Conservation (phyloP, 2,888 invertebrate species). For the Galerucella calmariensis region DNA sequence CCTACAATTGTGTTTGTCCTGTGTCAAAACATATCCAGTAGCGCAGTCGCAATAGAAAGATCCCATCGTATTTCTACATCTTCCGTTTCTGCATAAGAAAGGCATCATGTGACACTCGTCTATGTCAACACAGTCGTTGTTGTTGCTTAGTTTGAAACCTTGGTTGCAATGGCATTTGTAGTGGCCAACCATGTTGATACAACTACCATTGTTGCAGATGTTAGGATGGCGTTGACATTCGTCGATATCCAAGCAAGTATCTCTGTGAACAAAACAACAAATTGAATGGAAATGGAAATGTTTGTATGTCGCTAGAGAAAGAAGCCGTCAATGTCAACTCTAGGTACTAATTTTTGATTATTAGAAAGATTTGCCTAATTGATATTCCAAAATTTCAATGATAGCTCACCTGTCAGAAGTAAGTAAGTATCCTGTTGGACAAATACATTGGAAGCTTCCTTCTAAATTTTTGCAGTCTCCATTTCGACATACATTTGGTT, state of each 20-base stretch:
- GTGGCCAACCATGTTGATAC: slow-evolving; percentile 76
- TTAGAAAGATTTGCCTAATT: no score
- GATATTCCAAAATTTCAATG: no score
- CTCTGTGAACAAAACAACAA: slow-evolving; percentile 57
- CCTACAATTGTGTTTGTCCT: slow-evolving; percentile 81
- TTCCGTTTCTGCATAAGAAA: slow-evolving; percentile 86
- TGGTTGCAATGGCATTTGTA: slow-evolving; percentile 80
- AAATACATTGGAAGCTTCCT: slow-evolving; percentile 83
- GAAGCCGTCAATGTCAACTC: no score
- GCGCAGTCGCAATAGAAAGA: slow-evolving; percentile 86
- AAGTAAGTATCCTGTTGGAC: slow-evolving; percentile 78
- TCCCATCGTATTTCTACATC: slow-evolving; percentile 83
- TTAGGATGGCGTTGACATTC: slow-evolving; percentile 79
- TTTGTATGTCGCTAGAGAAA: no score
- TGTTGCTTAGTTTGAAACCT: slow-evolving; percentile 81
- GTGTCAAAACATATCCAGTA: slow-evolving; percentile 78
- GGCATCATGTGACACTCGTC: slow-evolving; percentile 88
- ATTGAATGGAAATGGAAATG: no score
- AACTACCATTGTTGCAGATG: slow-evolving; percentile 81
- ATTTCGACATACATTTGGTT: slow-evolving; percentile 75
- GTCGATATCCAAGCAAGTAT: slow-evolving; percentile 78
- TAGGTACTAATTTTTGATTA: no score
- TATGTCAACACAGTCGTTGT: slow-evolving; percentile 83
- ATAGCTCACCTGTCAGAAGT: slow-evolving; percentile 64
- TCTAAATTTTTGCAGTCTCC: slow-evolving; percentile 83